Conservation (phyloP, 2,797 vertebrate genomes). For the Galaxias olidus region DNA sequence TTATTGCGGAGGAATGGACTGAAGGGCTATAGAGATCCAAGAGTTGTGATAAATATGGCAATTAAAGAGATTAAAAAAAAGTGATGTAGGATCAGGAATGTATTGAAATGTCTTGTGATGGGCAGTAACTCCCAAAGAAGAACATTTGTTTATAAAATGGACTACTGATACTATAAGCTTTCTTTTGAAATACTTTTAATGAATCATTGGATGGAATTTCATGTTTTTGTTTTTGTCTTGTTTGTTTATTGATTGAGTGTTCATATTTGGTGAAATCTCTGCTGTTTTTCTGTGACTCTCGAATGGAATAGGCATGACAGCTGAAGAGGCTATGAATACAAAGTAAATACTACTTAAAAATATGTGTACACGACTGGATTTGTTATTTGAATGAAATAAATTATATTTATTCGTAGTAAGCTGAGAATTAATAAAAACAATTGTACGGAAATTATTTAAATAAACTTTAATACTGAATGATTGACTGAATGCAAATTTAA, state of each 20-base stretch:
- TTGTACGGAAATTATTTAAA: no score
- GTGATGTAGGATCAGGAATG: constrained; percentile 60
- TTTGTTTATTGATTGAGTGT: constrained; percentile 64
- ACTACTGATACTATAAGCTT: constrained; percentile 29
- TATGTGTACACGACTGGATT: background rate
- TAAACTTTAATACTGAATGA: no score
- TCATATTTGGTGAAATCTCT: constrained; percentile 70
- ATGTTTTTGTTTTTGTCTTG: constrained; percentile 56
- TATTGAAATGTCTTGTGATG: constrained; percentile 64
- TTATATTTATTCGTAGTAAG: background rate
- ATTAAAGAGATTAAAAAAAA: constrained; percentile 17
- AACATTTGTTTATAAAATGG: constrained; percentile 43
- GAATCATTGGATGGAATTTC: constrained; percentile 53
- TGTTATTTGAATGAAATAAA: background rate
- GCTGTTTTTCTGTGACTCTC: constrained; percentile 48
- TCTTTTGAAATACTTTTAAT: constrained; percentile 39
- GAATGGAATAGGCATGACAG: constrained; percentile 70
- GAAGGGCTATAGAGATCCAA: no score
- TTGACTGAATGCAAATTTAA: no score
- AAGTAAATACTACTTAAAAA: constrained; percentile 51
- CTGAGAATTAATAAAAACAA: background rate
- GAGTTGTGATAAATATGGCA: no score
- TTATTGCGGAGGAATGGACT: no score
- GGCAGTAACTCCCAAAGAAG: constrained; percentile 45
- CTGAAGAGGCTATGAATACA: constrained; percentile 65